phyloP scores from a whole-genome alignment of 2,113 vertebrate species.

The Rattus rattus region DNA sequence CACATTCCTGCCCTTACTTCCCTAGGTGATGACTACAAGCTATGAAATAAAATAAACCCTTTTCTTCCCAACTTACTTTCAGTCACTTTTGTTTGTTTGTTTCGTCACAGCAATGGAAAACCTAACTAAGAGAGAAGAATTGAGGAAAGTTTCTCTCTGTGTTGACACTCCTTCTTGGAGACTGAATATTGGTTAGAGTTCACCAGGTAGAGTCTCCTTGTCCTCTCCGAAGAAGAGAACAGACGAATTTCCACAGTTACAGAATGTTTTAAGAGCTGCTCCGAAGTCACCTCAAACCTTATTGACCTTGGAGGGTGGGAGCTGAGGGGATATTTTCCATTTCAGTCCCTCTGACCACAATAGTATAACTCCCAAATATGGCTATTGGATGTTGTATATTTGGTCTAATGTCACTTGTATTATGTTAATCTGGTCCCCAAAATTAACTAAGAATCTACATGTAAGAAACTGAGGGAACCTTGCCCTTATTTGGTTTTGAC shows the following conservation, averaged over 20 bases:
- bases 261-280: not conserved
- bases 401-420: too few relatives aligned
- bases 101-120: not conserved
- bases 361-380: not conserved
- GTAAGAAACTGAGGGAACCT: too few relatives aligned
- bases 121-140: not conserved
- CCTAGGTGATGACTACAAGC: not conserved
- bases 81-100: not conserved
- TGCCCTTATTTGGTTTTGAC: too few relatives aligned
- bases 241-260: not conserved
- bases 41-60: not conserved
- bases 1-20: not conserved
- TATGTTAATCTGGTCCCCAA: too few relatives aligned
- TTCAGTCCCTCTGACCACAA: not conserved
- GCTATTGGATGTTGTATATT: not conserved
- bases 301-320: not conserved
- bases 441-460: too few relatives aligned
- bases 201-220: not conserved
- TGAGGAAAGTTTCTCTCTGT: not conserved
- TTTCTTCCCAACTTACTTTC: not conserved
- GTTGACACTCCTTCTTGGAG: not conserved
- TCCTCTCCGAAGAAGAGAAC: not conserved
- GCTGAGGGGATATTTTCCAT: not conserved
- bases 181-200: not conserved
- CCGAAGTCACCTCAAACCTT: not conserved